These are phyloP conservation scores for Pachliopta kotzebuea DNA, from an alignment of 2,888 invertebrate genomes.

Conservation along the genomic window DNA sequence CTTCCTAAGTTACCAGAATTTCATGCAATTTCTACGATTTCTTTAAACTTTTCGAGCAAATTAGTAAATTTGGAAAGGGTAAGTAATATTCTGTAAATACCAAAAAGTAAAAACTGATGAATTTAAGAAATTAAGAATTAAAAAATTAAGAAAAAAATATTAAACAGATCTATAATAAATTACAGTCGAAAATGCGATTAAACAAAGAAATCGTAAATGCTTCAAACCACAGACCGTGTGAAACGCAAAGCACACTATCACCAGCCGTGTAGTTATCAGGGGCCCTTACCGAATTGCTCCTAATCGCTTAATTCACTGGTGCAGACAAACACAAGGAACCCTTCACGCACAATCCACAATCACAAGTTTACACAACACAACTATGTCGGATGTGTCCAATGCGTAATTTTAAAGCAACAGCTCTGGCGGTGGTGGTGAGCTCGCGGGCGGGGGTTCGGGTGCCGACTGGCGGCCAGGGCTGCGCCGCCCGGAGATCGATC, in stretches of 20 bases:
- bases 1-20: too few relatives aligned
- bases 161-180: too few relatives aligned
- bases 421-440: constrained; percentile 39
- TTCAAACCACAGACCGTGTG: not conserved
- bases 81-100: too few relatives aligned
- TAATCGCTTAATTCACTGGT: constrained; percentile 14
- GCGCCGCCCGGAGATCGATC: constrained; percentile 64
- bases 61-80: too few relatives aligned
- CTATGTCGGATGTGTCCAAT: constrained; percentile 46
- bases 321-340: constrained; percentile 14
- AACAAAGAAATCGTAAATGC: constrained; percentile 21
- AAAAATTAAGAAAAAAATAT: too few relatives aligned
- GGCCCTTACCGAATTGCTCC: constrained; percentile 22
- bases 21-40: too few relatives aligned
- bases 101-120: too few relatives aligned
- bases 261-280: not conserved
- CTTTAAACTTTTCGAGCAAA: too few relatives aligned
- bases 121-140: too few relatives aligned
- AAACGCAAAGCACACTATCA: constrained; percentile 9
- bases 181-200: not conserved
- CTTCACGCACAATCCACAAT: constrained; percentile 24
- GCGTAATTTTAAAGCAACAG: constrained; percentile 57
- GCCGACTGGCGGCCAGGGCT: constrained; percentile 65
- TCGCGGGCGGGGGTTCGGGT: constrained; percentile 43
- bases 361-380: constrained; percentile 28